Evolutionary conservation across 2,888 invertebrate genomes (phyloP).

Genomic region (Sinelater perroti): DNA sequence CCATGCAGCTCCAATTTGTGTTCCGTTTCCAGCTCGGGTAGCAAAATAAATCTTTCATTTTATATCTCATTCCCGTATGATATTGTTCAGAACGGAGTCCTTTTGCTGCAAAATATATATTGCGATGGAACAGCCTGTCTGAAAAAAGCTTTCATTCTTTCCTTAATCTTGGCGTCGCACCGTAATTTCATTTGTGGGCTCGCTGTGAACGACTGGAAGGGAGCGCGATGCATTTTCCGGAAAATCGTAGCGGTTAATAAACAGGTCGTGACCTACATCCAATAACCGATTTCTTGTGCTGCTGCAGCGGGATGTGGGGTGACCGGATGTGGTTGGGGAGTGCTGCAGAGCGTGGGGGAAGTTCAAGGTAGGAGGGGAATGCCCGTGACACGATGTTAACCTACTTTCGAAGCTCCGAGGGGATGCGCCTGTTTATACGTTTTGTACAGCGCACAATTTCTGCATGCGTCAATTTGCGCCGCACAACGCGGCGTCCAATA

Average conservation of each 20-base stretch:
- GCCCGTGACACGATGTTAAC: constrained; percentile 32
- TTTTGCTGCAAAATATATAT: too few relatives aligned
- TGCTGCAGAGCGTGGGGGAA: constrained; percentile 32
- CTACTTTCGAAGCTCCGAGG: constrained; percentile 23
- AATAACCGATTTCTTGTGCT: constrained; percentile 52
- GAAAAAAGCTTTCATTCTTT: too few relatives aligned
- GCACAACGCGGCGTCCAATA: constrained; percentile 6
- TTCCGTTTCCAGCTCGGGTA: too few relatives aligned
- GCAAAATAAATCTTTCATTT: too few relatives aligned
- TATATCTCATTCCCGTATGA: too few relatives aligned
- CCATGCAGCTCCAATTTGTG: too few relatives aligned
- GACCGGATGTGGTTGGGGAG: constrained; percentile 47
- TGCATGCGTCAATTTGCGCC: constrained; percentile 24
- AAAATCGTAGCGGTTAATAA: constrained; percentile 31
- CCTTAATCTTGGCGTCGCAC: too few relatives aligned
- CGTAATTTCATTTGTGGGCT: too few relatives aligned
- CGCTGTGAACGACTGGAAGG: too few relatives aligned
- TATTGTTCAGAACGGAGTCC: too few relatives aligned
- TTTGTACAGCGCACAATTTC: background rate
- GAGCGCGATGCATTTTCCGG: too few relatives aligned
- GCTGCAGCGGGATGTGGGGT: constrained; percentile 50
- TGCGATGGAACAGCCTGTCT: too few relatives aligned
- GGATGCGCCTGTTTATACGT: constrained; percentile 23
- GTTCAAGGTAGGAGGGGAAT: constrained; percentile 36
- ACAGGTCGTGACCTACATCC: constrained; percentile 48